phyloP scores from a whole-genome alignment of 2,888 invertebrate genomes.

The Archaeoteleia sp. region DNA sequence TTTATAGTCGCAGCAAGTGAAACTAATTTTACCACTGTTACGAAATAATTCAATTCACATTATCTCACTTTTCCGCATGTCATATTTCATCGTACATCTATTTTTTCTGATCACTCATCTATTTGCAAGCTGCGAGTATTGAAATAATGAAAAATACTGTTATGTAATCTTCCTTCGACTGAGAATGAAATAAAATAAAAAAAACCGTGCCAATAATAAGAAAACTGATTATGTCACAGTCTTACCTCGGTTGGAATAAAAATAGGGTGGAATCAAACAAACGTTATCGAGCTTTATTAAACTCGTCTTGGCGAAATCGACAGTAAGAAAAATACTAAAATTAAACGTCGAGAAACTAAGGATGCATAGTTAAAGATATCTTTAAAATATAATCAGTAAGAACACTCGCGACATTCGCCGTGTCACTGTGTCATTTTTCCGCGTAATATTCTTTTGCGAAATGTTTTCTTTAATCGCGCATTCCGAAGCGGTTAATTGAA shows the following conservation, averaged over 20 bases:
- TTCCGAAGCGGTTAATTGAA: constrained; percentile 53
- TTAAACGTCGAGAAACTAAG: constrained; percentile 28
- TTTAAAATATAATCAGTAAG: constrained; percentile 44
- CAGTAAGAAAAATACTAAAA: too few relatives aligned
- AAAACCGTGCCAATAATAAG: too few relatives aligned
- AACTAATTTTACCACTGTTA: not conserved
- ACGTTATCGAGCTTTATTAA: too few relatives aligned
- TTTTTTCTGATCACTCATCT: not conserved
- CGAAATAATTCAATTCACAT: not conserved
- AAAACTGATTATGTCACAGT: too few relatives aligned
- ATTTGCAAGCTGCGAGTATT: not conserved
- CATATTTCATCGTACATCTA: not conserved
- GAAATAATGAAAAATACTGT: not conserved
- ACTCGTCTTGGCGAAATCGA: too few relatives aligned
- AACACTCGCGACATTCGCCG: constrained; percentile 47
- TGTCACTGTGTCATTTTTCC: constrained; percentile 49
- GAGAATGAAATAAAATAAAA: too few relatives aligned
- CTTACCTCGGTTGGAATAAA: too few relatives aligned
- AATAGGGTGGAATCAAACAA: too few relatives aligned
- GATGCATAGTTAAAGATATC: constrained; percentile 40
- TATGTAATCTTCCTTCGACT: too few relatives aligned
- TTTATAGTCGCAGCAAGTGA: not conserved
- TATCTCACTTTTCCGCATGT: not conserved
- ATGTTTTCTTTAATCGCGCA: constrained; percentile 52
- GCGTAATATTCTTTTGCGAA: constrained; percentile 51